These are phyloP conservation scores for Muricea muricata DNA, from an alignment of 92 coral and sea anemone species.

Conservation along the genomic window DNA sequence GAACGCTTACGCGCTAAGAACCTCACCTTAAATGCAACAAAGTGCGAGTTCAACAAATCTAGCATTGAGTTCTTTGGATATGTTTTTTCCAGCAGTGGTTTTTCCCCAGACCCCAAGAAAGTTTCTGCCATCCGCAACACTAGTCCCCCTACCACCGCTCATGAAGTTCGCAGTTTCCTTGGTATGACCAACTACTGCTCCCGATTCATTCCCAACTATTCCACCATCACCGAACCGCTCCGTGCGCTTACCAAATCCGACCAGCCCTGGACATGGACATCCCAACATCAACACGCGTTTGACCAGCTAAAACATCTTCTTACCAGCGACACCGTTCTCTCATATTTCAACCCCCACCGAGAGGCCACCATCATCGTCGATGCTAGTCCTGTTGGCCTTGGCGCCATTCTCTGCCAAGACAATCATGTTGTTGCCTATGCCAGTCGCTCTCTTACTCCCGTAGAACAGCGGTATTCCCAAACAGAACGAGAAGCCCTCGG, in stretches of 20 bases:
- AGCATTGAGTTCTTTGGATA: slow-evolving; percentile 31
- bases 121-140: slow-evolving; percentile 31
- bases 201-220: slow-evolving; percentile 16
- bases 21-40: slow-evolving; percentile 6
- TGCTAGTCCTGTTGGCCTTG: slow-evolving; percentile 26
- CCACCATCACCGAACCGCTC: background rate
- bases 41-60: slow-evolving; percentile 42
- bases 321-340: slow-evolving; percentile 9
- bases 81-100: slow-evolving; percentile 34
- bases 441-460: background rate
- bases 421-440: background rate
- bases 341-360: slow-evolving; percentile 3
- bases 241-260: background rate
- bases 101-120: slow-evolving; percentile 51
- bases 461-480: background rate
- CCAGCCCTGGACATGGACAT: background rate
- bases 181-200: slow-evolving; percentile 39
- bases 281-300: slow-evolving; percentile 5
- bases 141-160: slow-evolving; percentile 38
- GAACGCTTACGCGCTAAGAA: background rate
- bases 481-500: background rate
- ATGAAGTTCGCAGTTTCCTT: slow-evolving; percentile 46
- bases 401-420: slow-evolving; percentile 21
- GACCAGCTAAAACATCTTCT: background rate
- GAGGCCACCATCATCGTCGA: background rate